A percentile compares a stretch with the other conserved stretches of the same genome.
These are phyloP conservation scores for Pachymerium ferrugineum DNA, from an alignment of 2,888 invertebrate genomes.

Conservation along the genomic window DNA sequence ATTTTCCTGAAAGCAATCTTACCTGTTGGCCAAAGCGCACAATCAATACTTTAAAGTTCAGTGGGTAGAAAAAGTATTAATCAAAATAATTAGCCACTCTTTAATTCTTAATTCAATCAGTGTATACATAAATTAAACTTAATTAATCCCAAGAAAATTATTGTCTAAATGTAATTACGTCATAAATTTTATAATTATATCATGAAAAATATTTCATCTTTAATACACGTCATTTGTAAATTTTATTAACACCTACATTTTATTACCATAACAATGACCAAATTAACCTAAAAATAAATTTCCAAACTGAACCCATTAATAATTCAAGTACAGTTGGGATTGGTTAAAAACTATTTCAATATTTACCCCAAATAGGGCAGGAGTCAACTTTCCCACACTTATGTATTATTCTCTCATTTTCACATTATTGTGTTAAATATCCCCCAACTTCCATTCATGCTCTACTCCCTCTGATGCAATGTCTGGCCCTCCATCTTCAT, in stretches of 20 bases:
- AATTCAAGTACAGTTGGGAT: background rate
- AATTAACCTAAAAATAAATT: background rate
- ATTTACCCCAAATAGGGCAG: background rate
- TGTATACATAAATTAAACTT: too few species aligned
- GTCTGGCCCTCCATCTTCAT: constrained; percentile 18
- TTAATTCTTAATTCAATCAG: too few species aligned
- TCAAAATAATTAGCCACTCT: too few species aligned
- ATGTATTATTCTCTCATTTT: constrained; percentile 23
- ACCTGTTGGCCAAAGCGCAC: too few species aligned
- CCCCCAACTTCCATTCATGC: constrained; percentile 22
- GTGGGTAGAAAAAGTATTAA: too few species aligned
- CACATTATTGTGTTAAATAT: constrained; percentile 24
- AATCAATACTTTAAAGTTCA: too few species aligned
- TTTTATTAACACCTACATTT: too few species aligned
- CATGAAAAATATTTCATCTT: background rate
- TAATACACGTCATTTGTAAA: too few species aligned
- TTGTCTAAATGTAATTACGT: background rate
- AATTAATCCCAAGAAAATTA: background rate
- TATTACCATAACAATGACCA: too few species aligned
- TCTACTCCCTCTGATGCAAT: constrained; percentile 20
- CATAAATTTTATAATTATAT: constrained; percentile 15
- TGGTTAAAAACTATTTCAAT: constrained; percentile 1
- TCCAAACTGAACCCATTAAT: too few species aligned
- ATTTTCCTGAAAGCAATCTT: too few species aligned
- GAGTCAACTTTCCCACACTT: constrained; percentile 27